Evolutionary conservation across 2,113 vertebrate species (phyloP), one percentile per base, ranked within the genome.

Genomic region (Danio rerio): DNA sequence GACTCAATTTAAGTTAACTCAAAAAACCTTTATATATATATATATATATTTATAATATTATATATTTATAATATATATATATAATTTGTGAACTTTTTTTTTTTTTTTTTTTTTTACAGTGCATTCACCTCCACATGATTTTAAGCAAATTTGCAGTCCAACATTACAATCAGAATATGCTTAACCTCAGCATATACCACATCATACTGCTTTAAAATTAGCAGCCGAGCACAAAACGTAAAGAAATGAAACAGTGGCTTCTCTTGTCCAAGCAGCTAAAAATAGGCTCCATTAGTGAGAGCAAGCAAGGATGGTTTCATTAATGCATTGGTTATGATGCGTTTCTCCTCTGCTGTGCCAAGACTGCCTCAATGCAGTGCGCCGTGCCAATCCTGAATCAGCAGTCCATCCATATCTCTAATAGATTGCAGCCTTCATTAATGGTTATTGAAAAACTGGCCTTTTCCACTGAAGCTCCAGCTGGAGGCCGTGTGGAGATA

Each of bases 351-450:
- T 9, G 5, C 49, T 63, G 72, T 83, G 71, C 81, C 77, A 81
- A 72, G n/a, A 13, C 59, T 77, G 81, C 63, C 63, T 73, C 61
- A 50, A 77, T 9, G 42, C 75, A 52, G 45, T 49, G 52, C 49
- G n/a, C 62, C 47, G 59, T 86, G 84, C 83, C 84, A 86, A 84
- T 71, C 62, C 78, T 68, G 81, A 70, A 83, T 86, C 75, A 82
- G 82, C 84, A 87, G 83, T 81, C 63, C 80, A 87, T 82, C 84
- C 87, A 81, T 74, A 68, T 83, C 80, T 66, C 56, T 86, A 86
- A 89, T 87, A 72, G 50, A 74, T 20, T 77, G 79, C 61, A 31
- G 80, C 40, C 69, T 86, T 86, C 82, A 80, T 88, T 82, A 86
- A 31, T 65, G 70, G 70, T 82, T 78, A 82, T 84, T 77, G 84